A percentile compares a stretch with the other conserved stretches of the same genome.
Evolutionary conservation across 2,797 vertebrate genomes (phyloP).

Genomic region (Enteromius treurensis): DNA sequence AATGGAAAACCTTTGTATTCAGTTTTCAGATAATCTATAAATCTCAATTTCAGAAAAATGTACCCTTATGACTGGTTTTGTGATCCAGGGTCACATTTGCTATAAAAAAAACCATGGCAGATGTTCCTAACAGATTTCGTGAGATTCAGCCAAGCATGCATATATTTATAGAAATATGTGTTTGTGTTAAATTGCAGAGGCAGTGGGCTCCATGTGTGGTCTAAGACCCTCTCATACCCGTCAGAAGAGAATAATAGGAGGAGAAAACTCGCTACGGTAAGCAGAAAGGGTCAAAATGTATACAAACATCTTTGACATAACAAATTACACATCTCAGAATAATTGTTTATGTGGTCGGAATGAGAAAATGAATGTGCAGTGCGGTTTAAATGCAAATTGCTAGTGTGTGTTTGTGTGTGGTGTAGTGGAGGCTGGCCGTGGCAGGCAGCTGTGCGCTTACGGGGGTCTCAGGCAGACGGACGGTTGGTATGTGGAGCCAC

Average conservation of each 20-base stretch:
- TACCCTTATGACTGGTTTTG: no score
- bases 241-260: slow-evolving; percentile 95
- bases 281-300: slow-evolving; percentile 22
- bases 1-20: no score
- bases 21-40: no score
- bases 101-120: neutral
- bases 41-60: no score
- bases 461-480: slow-evolving; percentile 88
- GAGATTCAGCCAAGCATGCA: neutral
- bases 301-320: slow-evolving; percentile 23
- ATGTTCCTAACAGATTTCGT: slow-evolving; percentile 7
- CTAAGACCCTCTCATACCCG: slow-evolving; percentile 86
- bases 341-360: slow-evolving; percentile 9
- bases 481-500: slow-evolving; percentile 94
- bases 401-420: slow-evolving; percentile 15
- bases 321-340: slow-evolving; percentile 14
- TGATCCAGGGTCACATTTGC: neutral
- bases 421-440: slow-evolving; percentile 94
- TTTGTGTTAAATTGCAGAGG: slow-evolving; percentile 77
- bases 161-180: slow-evolving; percentile 19
- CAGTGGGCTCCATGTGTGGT: slow-evolving; percentile 84
- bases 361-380: neutral
- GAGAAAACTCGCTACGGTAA: slow-evolving; percentile 95
- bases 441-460: slow-evolving; percentile 92
- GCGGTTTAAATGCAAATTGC: neutral